Conservation (phyloP, 2,113 vertebrate genomes). For the Poeciliopsis turrubarensis region DNA sequence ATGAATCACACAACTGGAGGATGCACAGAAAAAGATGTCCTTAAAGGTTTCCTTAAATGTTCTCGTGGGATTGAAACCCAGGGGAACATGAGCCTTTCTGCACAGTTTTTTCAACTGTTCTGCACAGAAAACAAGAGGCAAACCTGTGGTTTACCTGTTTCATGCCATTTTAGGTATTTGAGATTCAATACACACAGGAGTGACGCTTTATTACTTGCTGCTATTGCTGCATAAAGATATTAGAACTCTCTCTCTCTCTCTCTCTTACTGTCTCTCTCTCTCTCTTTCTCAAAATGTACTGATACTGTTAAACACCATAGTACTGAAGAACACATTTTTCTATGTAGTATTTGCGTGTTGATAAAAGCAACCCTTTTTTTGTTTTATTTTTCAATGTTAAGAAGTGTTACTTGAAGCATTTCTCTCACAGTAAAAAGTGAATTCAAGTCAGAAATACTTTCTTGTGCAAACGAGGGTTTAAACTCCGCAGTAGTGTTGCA, state of each 20-base stretch:
- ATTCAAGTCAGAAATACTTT: not conserved
- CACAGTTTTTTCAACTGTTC: not conserved
- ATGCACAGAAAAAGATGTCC: not conserved
- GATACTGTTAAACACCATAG: not conserved
- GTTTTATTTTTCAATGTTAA: too few species aligned
- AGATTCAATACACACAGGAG: not conserved
- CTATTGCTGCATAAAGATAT: too few species aligned
- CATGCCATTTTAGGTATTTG: not conserved
- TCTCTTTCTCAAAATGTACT: not conserved
- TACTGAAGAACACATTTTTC: not conserved
- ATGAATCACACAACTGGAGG: not conserved
- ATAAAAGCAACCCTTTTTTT: too few species aligned
- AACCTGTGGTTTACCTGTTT: not conserved
- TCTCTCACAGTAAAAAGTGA: not conserved
- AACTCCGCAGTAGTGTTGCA: slow-evolving; percentile 19
- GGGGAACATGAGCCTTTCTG: not conserved
- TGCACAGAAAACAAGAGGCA: not conserved
- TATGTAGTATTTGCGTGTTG: too few species aligned
- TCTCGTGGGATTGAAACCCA: too few species aligned
- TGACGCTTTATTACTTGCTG: too few species aligned
- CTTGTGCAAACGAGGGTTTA: not conserved
- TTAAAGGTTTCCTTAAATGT: not conserved
- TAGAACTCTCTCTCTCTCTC: too few species aligned
- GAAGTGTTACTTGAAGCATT: not conserved
- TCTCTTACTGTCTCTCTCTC: not conserved